These are phyloP conservation scores for Philopedon plagiatum DNA, from an alignment of 2,888 invertebrate species.

Conservation along the genomic window DNA sequence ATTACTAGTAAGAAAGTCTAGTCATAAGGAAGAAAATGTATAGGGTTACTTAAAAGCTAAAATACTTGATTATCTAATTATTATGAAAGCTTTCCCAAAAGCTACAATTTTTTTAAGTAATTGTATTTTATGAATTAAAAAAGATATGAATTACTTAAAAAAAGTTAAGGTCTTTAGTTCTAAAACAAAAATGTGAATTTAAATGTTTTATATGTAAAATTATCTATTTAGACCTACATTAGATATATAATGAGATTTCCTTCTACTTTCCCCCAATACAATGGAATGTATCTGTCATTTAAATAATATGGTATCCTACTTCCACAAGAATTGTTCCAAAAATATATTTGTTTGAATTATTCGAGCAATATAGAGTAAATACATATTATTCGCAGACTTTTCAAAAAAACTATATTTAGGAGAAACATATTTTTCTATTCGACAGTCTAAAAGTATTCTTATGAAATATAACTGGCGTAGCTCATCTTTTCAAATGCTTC, in stretches of 20 bases:
- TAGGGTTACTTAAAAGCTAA: no score
- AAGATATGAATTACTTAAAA: not conserved
- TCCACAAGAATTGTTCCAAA: not conserved
- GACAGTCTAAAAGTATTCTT: no score
- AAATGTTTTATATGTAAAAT: slow-evolving; percentile 12
- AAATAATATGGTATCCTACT: not conserved
- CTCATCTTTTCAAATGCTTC: no score
- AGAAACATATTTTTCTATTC: no score
- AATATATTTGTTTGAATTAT: not conserved
- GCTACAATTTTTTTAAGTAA: no score
- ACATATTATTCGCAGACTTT: not conserved
- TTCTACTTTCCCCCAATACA: slow-evolving; percentile 16
- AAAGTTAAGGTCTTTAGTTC: not conserved
- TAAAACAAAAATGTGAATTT: slow-evolving; percentile 3
- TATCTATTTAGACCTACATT: slow-evolving; percentile 32
- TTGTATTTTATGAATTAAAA: no score
- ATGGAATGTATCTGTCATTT: slow-evolving; percentile 27
- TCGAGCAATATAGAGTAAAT: not conserved
- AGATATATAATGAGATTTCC: slow-evolving; percentile 17
- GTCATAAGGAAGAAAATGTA: no score
- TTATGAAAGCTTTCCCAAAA: no score
- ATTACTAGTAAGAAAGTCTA: no score
- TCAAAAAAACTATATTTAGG: no score
- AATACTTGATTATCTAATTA: no score
- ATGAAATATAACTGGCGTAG: no score